Evolutionary conservation across 2,888 invertebrate species (phyloP), one percentile per base, ranked within the genome.

Genomic region (Pardosa pseudoannulata): DNA sequence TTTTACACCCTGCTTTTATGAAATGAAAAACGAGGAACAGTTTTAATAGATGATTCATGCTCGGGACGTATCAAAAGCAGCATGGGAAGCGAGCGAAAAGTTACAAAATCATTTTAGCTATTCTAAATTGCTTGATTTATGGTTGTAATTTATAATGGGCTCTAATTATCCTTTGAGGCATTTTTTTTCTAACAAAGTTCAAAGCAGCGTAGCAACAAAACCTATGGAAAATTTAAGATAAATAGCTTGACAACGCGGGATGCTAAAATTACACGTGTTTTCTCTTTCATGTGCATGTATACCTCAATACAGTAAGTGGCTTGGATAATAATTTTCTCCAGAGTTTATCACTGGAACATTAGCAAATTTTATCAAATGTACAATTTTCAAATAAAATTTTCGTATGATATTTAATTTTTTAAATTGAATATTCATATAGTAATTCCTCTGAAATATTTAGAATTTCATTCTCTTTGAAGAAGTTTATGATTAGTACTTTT

Each of bases 61-160:
- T 56, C 23, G 23, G 16, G 23, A 56, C n/a, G 5, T 56, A 56
- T 23, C 13, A 56, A 56, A 56, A 56, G 23, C 56, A 23, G 56
- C 46, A 46, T 16, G 16, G 56, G 36, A 36, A 36, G 36, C 36
- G 36, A 9, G 36, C 9, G 36, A 5, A 56, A 46, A 46, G 41
- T 46, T 46, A 46, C 41, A 46, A 46, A 23, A 56, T 56, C 19
- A 23, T 56, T 56, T 56, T 56, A 11, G 56, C 56, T 56, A 23
- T 56, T 56, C 56, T 56, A 23, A 56, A 56, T 56, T 19, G 56
- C 11, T 23, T 56, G 56, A 56, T 56, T 56, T 56, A 56, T 56
- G 56, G 16, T 1, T 16, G 56, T 11, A 56, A 56, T 56, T 23
- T 56, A 56, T 56, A 56, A 56, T 11, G 3, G 6, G 56, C 23